Evolutionary conservation across 2,888 invertebrate genomes (phyloP), one percentile per base, ranked within the genome.

Genomic region (Torymus tubicola): DNA sequence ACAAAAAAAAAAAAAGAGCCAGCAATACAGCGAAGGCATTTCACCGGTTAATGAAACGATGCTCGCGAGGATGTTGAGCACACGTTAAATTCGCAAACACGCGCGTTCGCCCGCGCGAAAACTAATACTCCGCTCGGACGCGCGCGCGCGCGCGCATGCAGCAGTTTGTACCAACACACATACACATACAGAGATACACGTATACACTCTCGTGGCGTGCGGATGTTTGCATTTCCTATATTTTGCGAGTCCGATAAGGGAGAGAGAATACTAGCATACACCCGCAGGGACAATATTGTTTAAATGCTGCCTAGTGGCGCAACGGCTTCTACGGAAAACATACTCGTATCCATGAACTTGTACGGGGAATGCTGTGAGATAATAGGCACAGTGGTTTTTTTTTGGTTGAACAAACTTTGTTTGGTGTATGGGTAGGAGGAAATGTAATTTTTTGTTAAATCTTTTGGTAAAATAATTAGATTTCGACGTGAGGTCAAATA

Each of bases 181-280:
- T 8, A 5, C 8, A 8, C 42, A 5, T 1, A 8, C 42, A 5
- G 8, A 8, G 8, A 5, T 1, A 5, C 8, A 1, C 42, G 8
- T 21, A 21, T 21, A 8, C 42, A 5, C 8, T 8, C 8, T 0
- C 42, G 42, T n/a, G n/a, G 74, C 42, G 31, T 21, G 61, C 60
- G 60, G 60, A 75, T 79, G 68, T 72, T 80, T 71, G 76, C 80
- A 76, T 76, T 80, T 80, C 76, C 75, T 72, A 68, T 71, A 76
- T 67, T 80, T 80, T 72, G 68, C 69, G 63, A 52, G 13, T 13
- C 24, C 55, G 68, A 76, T 72, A 72, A 64, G 68, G 63, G 52
- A 50, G 42, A 42, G 42, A 42, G 52, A 50, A 73, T 73, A 60
- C 16, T 24, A 55, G 24, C 18, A 13, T 60, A 21, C 53, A 57